Conservation (phyloP, 2,888 invertebrate species). For the Strigamia crassipes region DNA sequence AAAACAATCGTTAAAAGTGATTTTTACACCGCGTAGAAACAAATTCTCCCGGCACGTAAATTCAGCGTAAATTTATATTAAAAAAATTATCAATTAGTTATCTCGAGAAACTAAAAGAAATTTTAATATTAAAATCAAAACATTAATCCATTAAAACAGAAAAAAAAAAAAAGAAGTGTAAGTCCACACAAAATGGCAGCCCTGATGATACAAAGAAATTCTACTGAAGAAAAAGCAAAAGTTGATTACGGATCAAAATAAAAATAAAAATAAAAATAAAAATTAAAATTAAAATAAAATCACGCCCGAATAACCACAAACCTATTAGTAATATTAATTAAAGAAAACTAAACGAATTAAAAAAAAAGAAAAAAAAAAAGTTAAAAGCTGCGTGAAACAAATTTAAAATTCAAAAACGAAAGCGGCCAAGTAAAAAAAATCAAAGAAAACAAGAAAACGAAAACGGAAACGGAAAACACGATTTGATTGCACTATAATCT, state of each 20-base stretch:
- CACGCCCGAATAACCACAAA: neutral
- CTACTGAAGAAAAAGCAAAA: constrained; percentile 29
- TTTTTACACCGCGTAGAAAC: too few relatives aligned
- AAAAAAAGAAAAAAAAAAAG: neutral
- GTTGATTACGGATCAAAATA: constrained; percentile 10
- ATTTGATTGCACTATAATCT: constrained; percentile 20
- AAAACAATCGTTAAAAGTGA: too few relatives aligned
- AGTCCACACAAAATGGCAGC: constrained; percentile 26
- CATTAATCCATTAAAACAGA: neutral
- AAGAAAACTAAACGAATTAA: neutral
- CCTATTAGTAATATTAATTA: neutral
- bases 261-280: neutral
- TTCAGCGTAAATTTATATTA: too few relatives aligned
- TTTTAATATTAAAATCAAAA: neutral
- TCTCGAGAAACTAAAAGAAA: too few relatives aligned
- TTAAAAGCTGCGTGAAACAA: constrained; percentile 36
- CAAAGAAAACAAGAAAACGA: neutral
- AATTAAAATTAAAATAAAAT: neutral
- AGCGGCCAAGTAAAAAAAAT: neutral
- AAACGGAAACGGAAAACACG: neutral
- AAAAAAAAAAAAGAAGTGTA: constrained; percentile 10
- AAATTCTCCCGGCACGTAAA: too few relatives aligned
- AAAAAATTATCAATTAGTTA: too few relatives aligned
- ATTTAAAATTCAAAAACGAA: neutral
- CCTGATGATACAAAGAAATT: constrained; percentile 14